phyloP scores from a whole-genome alignment of 2,888 invertebrate species.

The Bombylius major region DNA sequence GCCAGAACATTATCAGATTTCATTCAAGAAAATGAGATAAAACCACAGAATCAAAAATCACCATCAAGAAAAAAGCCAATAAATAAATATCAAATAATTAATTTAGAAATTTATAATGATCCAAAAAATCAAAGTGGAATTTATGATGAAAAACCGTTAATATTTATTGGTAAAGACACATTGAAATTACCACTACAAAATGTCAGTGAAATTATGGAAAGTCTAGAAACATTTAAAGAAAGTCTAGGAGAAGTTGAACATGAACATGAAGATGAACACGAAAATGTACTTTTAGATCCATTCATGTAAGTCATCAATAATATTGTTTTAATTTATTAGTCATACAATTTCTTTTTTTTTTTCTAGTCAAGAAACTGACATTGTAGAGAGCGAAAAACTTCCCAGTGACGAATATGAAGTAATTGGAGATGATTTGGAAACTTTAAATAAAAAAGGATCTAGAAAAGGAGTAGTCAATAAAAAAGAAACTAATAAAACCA shows the following conservation, averaged over 20 bases:
- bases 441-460: background rate
- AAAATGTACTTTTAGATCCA: background rate
- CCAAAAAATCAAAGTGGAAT: conserved; percentile 22
- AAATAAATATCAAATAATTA: conserved; percentile 27
- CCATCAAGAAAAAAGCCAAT: background rate
- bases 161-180: conserved; percentile 28
- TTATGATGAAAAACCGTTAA: conserved; percentile 31
- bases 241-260: conserved; percentile 29
- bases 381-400: background rate
- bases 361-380: background rate
- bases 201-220: conserved; percentile 28
- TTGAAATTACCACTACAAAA: conserved; percentile 22
- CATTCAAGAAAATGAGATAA: conserved; percentile 26
- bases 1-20: conserved; percentile 54
- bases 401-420: background rate
- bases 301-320: conserved; percentile 6
- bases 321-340: background rate
- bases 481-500: background rate
- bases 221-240: conserved; percentile 30
- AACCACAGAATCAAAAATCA: background rate
- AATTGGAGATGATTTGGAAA: conserved; percentile 11
- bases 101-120: conserved; percentile 26
- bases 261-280: conserved; percentile 11
- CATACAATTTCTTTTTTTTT: background rate
- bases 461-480: too few species aligned